A percentile compares a stretch with the other conserved stretches of the same genome.
Evolutionary conservation across 2,797 vertebrate species (phyloP).

Genomic region (Limosa lapponica): DNA sequence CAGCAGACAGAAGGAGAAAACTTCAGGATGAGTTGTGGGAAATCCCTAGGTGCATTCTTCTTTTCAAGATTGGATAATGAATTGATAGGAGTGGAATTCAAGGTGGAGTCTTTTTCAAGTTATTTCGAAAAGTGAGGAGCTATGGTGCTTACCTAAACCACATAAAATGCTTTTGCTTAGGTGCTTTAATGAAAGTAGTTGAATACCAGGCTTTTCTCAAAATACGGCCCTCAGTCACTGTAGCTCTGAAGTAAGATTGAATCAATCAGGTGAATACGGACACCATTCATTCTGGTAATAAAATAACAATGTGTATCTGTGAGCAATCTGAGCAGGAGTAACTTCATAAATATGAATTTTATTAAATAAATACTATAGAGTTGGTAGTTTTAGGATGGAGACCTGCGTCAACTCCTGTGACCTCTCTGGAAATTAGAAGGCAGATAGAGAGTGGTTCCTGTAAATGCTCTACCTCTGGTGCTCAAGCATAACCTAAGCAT

Average conservation of each 20-base stretch:
- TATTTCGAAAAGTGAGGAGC: background rate
- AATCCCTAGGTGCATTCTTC: background rate
- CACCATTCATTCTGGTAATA: background rate
- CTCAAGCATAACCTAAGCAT: background rate
- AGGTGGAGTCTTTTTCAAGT: background rate
- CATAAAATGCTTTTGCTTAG: background rate
- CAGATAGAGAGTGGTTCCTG: background rate
- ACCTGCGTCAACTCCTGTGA: background rate
- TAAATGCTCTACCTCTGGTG: background rate
- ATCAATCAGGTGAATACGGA: rapidly evolving
- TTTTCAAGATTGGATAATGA: background rate
- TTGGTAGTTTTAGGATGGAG: background rate
- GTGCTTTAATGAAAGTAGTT: background rate
- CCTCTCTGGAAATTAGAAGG: background rate
- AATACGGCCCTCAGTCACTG: background rate
- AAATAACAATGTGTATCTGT: background rate
- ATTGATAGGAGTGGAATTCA: background rate
- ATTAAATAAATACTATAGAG: background rate
- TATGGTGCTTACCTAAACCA: background rate
- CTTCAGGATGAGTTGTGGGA: background rate
- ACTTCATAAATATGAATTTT: background rate
- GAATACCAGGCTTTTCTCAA: background rate
- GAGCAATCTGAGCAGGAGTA: background rate
- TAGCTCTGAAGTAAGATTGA: background rate
- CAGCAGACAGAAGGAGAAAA: background rate